Evolutionary conservation across 2,113 vertebrate genomes (phyloP).

Genomic region (Xyliphius kryptos): DNA sequence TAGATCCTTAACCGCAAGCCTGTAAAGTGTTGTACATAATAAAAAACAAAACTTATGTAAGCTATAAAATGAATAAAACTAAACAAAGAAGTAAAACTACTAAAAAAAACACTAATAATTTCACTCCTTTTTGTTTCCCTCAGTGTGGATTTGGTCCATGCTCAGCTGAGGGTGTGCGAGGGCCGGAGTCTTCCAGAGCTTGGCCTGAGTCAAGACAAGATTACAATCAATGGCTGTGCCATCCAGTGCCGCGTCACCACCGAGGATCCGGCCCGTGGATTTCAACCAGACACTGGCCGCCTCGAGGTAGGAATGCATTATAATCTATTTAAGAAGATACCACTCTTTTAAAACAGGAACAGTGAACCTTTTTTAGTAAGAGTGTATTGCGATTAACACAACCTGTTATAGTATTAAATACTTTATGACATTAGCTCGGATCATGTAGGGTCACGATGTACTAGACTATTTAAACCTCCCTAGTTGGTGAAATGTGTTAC

Average conservation of each 20-base stretch:
- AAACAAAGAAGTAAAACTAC: too few relatives aligned
- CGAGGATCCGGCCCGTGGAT: constrained; percentile 70
- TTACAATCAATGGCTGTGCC: constrained; percentile 69
- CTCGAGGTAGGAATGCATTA: constrained; percentile 61
- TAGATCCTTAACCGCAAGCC: too few relatives aligned
- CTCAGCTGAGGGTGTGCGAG: constrained; percentile 69
- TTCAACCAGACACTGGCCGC: constrained; percentile 75
- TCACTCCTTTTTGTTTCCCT: neutral
- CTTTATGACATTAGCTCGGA: neutral
- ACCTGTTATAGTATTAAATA: neutral
- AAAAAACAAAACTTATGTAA: too few relatives aligned
- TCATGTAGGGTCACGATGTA: neutral
- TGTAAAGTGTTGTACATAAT: too few relatives aligned
- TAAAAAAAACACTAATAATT: neutral
- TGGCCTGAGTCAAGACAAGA: constrained; percentile 67
- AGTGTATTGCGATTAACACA: neutral
- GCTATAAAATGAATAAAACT: too few relatives aligned
- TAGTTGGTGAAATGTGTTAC: too few relatives aligned
- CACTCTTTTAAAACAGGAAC: neutral
- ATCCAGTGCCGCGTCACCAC: constrained; percentile 77
- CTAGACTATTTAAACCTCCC: too few relatives aligned
- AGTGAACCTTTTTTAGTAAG: neutral
- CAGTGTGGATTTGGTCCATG: constrained; percentile 74
- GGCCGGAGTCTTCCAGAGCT: constrained; percentile 66
- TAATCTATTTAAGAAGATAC: neutral